phyloP scores from a whole-genome alignment of 2,888 invertebrate genomes.

The Liopterus haemorrhoidalis region DNA sequence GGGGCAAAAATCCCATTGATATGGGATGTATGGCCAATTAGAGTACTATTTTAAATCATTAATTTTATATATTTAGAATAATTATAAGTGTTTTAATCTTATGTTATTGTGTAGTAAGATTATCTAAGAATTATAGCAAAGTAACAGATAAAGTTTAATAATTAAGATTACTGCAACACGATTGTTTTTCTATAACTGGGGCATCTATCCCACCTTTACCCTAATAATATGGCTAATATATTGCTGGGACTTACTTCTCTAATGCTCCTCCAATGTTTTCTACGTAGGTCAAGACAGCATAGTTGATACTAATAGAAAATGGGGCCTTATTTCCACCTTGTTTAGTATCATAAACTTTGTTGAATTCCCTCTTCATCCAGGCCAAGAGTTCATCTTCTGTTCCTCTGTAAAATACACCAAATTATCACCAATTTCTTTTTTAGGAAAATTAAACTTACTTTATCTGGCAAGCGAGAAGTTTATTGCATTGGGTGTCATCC shows the following conservation, averaged over 20 bases:
- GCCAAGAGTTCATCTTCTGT: conserved; percentile 39
- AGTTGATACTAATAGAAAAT: conserved; percentile 46
- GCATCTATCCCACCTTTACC: too few species aligned
- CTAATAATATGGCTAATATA: neutral
- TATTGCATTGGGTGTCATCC: conserved; percentile 49
- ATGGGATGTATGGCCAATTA: too few species aligned
- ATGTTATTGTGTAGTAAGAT: too few species aligned
- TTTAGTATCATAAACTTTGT: conserved; percentile 42
- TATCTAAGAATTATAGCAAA: too few species aligned
- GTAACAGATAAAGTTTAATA: too few species aligned
- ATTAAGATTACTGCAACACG: too few species aligned
- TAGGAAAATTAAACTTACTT: conserved; percentile 42
- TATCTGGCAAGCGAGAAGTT: conserved; percentile 51
- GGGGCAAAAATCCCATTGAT: too few species aligned
- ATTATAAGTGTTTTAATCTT: too few species aligned
- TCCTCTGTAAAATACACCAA: conserved; percentile 32
- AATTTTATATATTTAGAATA: too few species aligned
- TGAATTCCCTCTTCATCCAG: conserved; percentile 47
- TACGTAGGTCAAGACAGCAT: conserved; percentile 46
- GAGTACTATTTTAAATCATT: too few species aligned
- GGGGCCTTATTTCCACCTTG: conserved; percentile 48
- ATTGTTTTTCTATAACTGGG: too few species aligned
- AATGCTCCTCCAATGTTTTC: conserved; percentile 38
- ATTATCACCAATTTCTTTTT: conserved; percentile 5
- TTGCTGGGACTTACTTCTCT: conserved; percentile 22